Base-by-base conservation (phyloP, 35 echinoderm and acorn worm species). In the Ptychodera flava region DNA sequence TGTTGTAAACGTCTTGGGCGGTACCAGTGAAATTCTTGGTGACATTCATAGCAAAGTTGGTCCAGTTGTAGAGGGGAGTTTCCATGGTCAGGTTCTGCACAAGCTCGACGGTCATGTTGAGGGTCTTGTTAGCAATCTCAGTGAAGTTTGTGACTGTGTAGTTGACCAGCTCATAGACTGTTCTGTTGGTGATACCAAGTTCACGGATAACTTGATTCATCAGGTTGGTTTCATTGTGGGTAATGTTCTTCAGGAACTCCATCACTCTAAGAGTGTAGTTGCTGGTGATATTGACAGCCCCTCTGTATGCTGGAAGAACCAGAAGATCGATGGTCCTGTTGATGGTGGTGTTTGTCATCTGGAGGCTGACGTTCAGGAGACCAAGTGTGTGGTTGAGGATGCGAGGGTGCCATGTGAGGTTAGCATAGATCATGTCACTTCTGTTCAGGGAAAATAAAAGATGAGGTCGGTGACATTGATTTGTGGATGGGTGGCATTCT, bases 341-440 rank as follows among this genome's bases (percentile, higher is more conserved):
- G 34, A 87, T 78, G 45, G 86, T 87, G 86, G 33, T 80, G 6
- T 87, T 87, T 32, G 86, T 77, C 31, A 87, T 87, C 34, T 28
- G 30, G 76, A 87, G 36, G 31, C 76, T 87, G 36, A 28, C 34
- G 27, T 88, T 82, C 82, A 85, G 79, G n/a, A 77, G 80, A 77
- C 28, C 79, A 83, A 92, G 32, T 1, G 93, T 92, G 80, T 35
- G 37, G 88, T 92, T 95, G 87, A 92, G 35, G 27, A 87, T 86
- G 31, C 84, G 82, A 85, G 96, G 96, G 53, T 99, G 94, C 96
- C 96, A 99, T 80, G 90, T 94, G 82, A 99, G 92, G 86, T 99
- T 99, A 82, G 90, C 94, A 85, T 99, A 94, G 38, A 99, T 89
- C 33, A 99, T 90, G 87, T 94, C 86, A 78, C 92, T 99, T 76